These are phyloP conservation scores for Drosophila kanekoi DNA, from an alignment of 2,888 invertebrate species.

Conservation along the genomic window DNA sequence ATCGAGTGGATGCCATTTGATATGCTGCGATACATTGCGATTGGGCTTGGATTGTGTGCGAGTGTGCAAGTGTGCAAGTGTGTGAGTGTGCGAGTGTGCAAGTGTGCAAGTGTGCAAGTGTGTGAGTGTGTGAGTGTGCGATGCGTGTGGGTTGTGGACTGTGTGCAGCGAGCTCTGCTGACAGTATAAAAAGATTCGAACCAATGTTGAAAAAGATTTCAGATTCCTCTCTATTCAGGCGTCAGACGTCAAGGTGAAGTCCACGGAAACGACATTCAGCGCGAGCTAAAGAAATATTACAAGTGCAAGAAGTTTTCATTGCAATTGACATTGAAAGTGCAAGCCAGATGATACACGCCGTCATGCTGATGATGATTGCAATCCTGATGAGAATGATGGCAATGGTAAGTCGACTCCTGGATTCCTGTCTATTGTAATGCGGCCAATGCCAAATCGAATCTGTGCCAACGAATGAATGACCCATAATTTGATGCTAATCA, in stretches of 20 bases:
- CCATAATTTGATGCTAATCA: constrained; percentile 58
- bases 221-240: constrained; percentile 59
- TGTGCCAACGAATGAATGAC: constrained; percentile 36
- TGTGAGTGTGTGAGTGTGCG: neutral
- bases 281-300: constrained; percentile 27
- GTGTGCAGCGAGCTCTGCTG: constrained; percentile 27
- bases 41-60: neutral
- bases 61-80: too few relatives aligned
- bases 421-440: neutral
- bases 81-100: too few relatives aligned
- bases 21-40: constrained; percentile 16
- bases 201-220: constrained; percentile 58
- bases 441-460: constrained; percentile 29
- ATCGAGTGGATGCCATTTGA: constrained; percentile 23
- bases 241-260: constrained; percentile 17
- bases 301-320: too few relatives aligned
- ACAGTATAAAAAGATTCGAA: constrained; percentile 52
- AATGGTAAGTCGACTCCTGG: neutral
- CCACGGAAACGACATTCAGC: neutral
- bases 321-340: too few relatives aligned
- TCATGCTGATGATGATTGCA: neutral
- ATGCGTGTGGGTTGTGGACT: neutral
- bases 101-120: too few relatives aligned
- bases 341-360: constrained; percentile 9
- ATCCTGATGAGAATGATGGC: constrained; percentile 8